phyloP scores from a whole-genome alignment of 2,113 vertebrate species.

The Copsychus sechellarum region DNA sequence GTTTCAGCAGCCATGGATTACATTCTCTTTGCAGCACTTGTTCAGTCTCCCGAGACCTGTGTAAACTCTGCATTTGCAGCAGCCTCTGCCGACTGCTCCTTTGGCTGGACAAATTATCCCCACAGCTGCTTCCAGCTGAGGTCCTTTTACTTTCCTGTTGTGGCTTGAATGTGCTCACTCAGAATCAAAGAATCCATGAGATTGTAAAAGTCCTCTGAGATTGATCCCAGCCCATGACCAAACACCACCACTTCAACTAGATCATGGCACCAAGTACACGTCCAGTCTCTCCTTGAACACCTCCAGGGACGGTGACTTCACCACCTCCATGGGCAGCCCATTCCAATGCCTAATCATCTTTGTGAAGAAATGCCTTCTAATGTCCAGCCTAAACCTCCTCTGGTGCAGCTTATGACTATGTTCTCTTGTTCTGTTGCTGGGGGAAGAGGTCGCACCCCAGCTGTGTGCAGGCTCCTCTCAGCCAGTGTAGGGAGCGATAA shows the following conservation, averaged over 20 bases:
- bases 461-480: background rate
- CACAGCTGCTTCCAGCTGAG: accelerated
- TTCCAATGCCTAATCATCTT: too few relatives aligned
- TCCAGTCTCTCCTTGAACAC: background rate
- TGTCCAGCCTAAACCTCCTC: background rate
- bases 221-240: background rate
- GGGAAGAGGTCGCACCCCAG: background rate
- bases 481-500: background rate
- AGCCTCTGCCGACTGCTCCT: background rate
- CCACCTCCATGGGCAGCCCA: background rate
- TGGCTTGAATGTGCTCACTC: background rate
- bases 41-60: background rate
- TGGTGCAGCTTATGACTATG: background rate
- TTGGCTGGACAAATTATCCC: background rate
- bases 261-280: background rate
- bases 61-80: accelerated
- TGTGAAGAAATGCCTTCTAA: background rate
- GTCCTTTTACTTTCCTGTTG: accelerated
- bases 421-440: background rate
- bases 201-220: background rate
- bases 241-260: background rate
- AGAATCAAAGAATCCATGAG: background rate
- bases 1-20: background rate
- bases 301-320: background rate
- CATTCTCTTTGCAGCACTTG: too few relatives aligned